A percentile compares a stretch with the other conserved stretches of the same genome.
Evolutionary conservation across 2,113 vertebrate genomes (phyloP).

Genomic region (Puntigrus tetrazona): DNA sequence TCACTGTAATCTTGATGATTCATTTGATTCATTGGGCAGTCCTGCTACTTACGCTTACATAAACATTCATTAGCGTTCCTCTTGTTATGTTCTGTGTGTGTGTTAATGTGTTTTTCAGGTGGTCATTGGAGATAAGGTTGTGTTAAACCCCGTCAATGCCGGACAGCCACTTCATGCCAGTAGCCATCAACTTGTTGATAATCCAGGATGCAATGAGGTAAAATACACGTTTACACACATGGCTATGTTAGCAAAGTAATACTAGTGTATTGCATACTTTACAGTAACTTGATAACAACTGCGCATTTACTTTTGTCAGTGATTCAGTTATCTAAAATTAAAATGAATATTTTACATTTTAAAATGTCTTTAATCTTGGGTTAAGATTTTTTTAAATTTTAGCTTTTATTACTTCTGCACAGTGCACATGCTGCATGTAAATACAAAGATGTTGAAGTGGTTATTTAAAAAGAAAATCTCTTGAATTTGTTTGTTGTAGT

Average conservation of each 20-base stretch:
- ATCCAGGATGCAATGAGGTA: conserved; percentile 97
- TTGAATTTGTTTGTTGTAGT: not conserved
- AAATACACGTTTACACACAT: conserved; percentile 47
- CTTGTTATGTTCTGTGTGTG: conserved; percentile 22
- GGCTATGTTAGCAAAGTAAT: not conserved
- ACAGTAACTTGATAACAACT: no score
- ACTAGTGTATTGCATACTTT: not conserved
- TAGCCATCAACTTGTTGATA: conserved; percentile 94
- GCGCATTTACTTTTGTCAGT: no score
- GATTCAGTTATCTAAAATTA: not conserved
- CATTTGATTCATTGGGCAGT: not conserved
- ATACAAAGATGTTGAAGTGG: no score
- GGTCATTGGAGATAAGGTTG: conserved; percentile 98
- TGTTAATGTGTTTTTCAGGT: conserved; percentile 76
- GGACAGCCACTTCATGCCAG: conserved; percentile 97
- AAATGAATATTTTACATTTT: not conserved
- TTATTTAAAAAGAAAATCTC: not conserved
- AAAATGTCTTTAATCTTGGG: not conserved
- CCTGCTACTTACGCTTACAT: not conserved
- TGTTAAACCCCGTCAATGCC: conserved; percentile 96
- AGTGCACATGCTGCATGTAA: not conserved
- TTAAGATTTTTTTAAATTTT: not conserved
- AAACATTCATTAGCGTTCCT: not conserved
- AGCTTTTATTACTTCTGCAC: not conserved
- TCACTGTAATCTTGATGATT: not conserved